A percentile compares a stretch with the other conserved stretches of the same genome.
These are phyloP conservation scores for Anoura caudifer DNA, from an alignment of 2,113 vertebrate genomes.

Conservation along the genomic window DNA sequence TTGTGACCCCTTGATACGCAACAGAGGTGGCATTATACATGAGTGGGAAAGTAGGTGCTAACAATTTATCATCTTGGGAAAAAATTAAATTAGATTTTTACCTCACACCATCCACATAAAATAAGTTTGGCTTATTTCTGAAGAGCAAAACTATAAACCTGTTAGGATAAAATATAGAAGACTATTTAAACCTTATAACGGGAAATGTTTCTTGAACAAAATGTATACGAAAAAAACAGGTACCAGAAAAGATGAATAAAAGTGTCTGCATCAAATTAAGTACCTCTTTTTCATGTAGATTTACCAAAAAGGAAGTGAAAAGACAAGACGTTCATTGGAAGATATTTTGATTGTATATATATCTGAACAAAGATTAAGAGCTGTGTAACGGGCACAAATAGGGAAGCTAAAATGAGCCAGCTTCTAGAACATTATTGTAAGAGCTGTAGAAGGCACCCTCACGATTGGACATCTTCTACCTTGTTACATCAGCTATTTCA, in stretches of 20 bases:
- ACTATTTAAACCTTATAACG: not conserved
- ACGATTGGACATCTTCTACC: not conserved
- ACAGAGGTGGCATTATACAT: not conserved
- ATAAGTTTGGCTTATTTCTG: constrained; percentile 8
- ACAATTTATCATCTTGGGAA: not conserved
- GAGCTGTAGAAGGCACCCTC: not conserved
- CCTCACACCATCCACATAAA: not conserved
- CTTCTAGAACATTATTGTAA: not conserved
- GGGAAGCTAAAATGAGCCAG: not conserved
- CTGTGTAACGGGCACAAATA: not conserved
- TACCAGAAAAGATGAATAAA: not conserved
- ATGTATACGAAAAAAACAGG: not conserved
- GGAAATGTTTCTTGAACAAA: not conserved
- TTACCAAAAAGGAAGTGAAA: not conserved
- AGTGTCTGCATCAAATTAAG: not conserved
- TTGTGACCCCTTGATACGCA: not conserved
- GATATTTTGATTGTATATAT: not conserved
- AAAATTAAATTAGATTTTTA: not conserved
- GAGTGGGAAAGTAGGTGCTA: not conserved
- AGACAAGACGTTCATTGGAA: not conserved
- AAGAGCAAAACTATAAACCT: not conserved
- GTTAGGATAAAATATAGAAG: not conserved
- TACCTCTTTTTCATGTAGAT: not conserved
- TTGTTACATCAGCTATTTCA: not conserved
- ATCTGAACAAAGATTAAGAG: not conserved